Conservation (phyloP, 2,888 invertebrate genomes). For the Agrilus biguttatus region DNA sequence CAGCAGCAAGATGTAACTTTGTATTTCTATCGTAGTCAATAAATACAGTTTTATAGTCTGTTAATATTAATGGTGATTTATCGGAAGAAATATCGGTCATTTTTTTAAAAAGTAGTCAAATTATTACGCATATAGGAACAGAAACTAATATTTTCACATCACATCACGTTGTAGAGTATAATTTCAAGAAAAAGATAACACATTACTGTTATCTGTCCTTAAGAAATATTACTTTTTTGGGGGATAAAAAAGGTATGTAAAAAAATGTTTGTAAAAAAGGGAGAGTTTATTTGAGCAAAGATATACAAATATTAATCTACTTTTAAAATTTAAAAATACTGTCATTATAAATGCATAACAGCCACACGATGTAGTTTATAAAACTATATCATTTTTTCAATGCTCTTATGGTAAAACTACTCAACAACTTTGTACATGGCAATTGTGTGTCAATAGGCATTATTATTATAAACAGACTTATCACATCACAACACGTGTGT, state of each 20-base stretch:
- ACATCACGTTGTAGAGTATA: too few relatives aligned
- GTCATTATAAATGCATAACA: not conserved
- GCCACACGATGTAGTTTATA: not conserved
- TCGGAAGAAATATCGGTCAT: not conserved
- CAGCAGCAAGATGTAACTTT: slow-evolving; percentile 21
- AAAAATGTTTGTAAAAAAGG: not conserved
- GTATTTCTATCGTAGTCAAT: slow-evolving; percentile 25
- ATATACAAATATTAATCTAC: not conserved
- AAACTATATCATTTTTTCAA: not conserved
- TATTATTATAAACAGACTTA: not conserved
- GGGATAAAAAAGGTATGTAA: too few relatives aligned
- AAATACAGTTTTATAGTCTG: slow-evolving; percentile 2
- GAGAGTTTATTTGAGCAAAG: not conserved
- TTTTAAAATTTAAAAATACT: not conserved
- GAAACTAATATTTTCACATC: too few relatives aligned
- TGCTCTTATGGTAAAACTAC: not conserved
- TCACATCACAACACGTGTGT: not conserved
- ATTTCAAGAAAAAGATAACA: too few relatives aligned
- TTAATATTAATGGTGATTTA: too few relatives aligned
- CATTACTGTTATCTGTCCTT: too few relatives aligned
- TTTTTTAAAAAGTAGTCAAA: not conserved
- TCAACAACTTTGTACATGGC: not conserved
- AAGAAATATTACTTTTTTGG: too few relatives aligned
- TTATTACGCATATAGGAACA: not conserved
- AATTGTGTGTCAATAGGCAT: too few relatives aligned